Percentiles rank a stretch among this genome's conserved stretches.
These are phyloP conservation scores for Muscicapa comitata DNA, from an alignment of 2,797 vertebrate genomes.

Conservation along the genomic window DNA sequence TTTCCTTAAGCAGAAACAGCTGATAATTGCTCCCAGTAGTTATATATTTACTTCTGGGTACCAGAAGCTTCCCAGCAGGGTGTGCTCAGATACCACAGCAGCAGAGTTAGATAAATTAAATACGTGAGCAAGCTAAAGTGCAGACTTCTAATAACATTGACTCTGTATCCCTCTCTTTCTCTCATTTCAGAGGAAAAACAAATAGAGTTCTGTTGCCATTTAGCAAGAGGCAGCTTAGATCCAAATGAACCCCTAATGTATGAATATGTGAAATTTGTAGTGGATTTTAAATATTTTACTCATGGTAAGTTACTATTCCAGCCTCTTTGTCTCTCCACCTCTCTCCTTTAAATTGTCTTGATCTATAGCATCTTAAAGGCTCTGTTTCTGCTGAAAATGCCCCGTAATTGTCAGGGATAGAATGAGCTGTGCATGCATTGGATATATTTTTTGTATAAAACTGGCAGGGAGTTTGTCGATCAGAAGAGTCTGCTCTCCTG, in stretches of 20 bases:
- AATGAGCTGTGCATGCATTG: not conserved
- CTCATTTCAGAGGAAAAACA: constrained; percentile 81
- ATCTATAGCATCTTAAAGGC: not conserved
- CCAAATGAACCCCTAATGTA: constrained; percentile 79
- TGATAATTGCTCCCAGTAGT: not conserved
- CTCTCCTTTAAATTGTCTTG: not conserved
- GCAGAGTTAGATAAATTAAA: not conserved
- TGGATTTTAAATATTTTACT: constrained; percentile 89
- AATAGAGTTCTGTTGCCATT: constrained; percentile 92
- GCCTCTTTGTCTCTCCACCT: not conserved
- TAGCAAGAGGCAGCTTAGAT: constrained; percentile 85
- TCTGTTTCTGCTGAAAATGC: not conserved
- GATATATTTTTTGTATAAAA: not conserved
- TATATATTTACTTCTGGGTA: not conserved
- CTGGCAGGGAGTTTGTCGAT: not conserved
- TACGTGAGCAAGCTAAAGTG: not conserved
- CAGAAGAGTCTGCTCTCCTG: not conserved
- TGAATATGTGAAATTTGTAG: constrained; percentile 91
- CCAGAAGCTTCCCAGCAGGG: not conserved
- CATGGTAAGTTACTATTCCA: constrained; percentile 78
- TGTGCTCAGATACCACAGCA: not conserved
- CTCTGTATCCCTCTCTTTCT: not conserved
- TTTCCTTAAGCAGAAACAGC: not conserved
- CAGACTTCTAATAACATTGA: not conserved
- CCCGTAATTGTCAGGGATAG: fast-evolving